Evolutionary conservation across 1,140 invertebrate species (phyloP).

Genomic region (Drosophila pachea): DNA sequence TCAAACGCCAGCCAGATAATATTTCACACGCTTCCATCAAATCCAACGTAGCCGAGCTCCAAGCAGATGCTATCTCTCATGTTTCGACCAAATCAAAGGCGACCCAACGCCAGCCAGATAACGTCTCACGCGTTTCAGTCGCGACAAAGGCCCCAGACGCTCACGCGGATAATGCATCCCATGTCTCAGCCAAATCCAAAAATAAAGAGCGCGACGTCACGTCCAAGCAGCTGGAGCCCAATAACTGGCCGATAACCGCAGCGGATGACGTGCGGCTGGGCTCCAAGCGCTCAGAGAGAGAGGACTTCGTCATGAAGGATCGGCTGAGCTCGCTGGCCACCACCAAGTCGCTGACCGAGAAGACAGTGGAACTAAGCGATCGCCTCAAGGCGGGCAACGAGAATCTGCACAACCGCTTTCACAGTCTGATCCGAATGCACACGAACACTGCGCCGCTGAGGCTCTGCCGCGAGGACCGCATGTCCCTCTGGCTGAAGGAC

Average conservation of each 20-base stretch:
- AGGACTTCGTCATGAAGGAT: constrained; percentile 14
- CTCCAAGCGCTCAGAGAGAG: neutral
- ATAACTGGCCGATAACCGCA: neutral
- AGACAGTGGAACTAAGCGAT: constrained; percentile 28
- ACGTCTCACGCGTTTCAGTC: neutral
- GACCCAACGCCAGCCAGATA: neutral
- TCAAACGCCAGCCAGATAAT: neutral
- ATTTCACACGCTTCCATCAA: neutral
- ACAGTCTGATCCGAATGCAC: constrained; percentile 27
- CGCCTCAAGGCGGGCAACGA: constrained; percentile 58
- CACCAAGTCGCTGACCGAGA: constrained; percentile 21
- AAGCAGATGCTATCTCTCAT: neutral
- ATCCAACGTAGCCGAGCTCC: neutral
- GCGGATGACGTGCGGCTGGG: neutral
- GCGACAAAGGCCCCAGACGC: too few relatives aligned
- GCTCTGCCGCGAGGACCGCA: constrained; percentile 44
- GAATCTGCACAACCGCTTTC: constrained; percentile 39
- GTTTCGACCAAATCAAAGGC: neutral
- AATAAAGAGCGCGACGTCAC: neutral
- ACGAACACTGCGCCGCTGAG: constrained; percentile 33
- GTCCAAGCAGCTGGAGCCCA: neutral
- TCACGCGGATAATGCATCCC: neutral
- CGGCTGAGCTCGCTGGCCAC: constrained; percentile 2
- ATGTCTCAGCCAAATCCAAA: neutral
- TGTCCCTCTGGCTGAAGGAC: constrained; percentile 60